These are phyloP conservation scores for Trichogramma pretiosum DNA, from an alignment of 1,140 invertebrate species.

Conservation along the genomic window DNA sequence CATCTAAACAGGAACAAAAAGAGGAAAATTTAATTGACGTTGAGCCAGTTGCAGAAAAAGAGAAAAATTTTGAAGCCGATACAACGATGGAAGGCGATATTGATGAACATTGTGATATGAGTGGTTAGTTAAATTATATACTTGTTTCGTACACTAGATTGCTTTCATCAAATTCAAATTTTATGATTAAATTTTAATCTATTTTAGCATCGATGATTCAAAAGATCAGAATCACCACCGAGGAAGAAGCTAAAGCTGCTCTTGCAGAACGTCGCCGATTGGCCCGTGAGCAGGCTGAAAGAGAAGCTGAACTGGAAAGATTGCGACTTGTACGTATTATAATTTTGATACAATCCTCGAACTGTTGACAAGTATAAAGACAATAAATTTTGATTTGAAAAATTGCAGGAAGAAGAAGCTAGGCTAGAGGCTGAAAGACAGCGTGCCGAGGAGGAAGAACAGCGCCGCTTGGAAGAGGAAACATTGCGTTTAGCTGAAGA, in stretches of 20 bases:
- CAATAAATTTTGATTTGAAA: not conserved
- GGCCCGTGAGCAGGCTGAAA: conserved; percentile 76
- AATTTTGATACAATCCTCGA: not conserved
- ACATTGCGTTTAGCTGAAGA: conserved; percentile 59
- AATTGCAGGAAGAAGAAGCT: conserved; percentile 56
- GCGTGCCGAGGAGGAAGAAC: conserved; percentile 72
- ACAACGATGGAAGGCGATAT: conserved; percentile 25
- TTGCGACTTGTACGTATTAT: conserved; percentile 54
- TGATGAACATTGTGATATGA: conserved; percentile 41
- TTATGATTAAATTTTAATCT: conserved; percentile 17
- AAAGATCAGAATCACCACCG: conserved; percentile 68
- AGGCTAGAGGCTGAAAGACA: conserved; percentile 65
- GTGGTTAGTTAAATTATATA: conserved; percentile 19
- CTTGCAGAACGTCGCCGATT: conserved; percentile 74
- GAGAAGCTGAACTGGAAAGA: conserved; percentile 73
- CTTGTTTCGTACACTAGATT: no score
- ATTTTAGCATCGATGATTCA: conserved; percentile 60
- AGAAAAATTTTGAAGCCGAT: no score
- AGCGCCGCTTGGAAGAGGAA: conserved; percentile 67
- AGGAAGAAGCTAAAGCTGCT: conserved; percentile 83
- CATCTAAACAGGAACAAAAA: no score
- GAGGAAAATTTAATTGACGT: no score
- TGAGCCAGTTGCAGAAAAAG: no score
- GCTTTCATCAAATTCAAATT: conserved; percentile 7
- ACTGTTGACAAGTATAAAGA: not conserved